Evolutionary conservation across 2,113 vertebrate genomes (phyloP).

Genomic region (Chloropsis hardwickii): DNA sequence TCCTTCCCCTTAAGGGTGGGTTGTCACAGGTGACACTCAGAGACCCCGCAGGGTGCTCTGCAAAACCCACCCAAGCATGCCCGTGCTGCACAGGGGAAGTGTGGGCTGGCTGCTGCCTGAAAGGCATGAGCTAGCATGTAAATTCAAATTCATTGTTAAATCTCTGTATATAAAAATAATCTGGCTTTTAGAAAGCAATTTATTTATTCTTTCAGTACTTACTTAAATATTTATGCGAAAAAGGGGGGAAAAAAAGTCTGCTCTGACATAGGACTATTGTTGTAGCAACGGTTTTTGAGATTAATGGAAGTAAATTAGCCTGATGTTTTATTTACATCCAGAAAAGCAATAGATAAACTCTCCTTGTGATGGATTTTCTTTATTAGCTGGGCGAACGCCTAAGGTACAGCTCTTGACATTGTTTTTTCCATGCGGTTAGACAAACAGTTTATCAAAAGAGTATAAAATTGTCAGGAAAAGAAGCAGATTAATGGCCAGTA

Average conservation of each 20-base stretch:
- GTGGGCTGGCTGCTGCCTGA: background rate
- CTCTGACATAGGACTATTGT: background rate
- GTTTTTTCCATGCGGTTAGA: constrained; percentile 17
- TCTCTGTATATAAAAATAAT: constrained; percentile 25
- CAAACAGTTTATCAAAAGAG: constrained; percentile 60
- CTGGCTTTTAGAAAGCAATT: constrained; percentile 38
- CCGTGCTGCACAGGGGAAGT: accelerated
- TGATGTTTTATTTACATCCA: constrained; percentile 56
- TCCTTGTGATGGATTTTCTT: constrained; percentile 61
- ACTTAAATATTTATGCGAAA: constrained; percentile 38
- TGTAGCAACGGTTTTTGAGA: background rate
- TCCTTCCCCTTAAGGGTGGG: background rate
- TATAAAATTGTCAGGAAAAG: constrained; percentile 40
- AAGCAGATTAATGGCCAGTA: constrained; percentile 50
- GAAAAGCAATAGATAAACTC: constrained; percentile 41
- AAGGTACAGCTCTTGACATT: constrained; percentile 24
- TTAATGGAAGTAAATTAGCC: constrained; percentile 63
- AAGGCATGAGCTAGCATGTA: background rate
- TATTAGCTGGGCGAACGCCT: constrained; percentile 30
- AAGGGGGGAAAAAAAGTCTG: background rate
- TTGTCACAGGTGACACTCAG: background rate
- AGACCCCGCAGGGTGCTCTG: background rate
- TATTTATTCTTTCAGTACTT: constrained; percentile 43
- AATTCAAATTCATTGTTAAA: constrained; percentile 23
- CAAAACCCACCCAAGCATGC: background rate